These are phyloP conservation scores for Drosophila greeni DNA, from an alignment of 2,888 invertebrate species.

Conservation along the genomic window DNA sequence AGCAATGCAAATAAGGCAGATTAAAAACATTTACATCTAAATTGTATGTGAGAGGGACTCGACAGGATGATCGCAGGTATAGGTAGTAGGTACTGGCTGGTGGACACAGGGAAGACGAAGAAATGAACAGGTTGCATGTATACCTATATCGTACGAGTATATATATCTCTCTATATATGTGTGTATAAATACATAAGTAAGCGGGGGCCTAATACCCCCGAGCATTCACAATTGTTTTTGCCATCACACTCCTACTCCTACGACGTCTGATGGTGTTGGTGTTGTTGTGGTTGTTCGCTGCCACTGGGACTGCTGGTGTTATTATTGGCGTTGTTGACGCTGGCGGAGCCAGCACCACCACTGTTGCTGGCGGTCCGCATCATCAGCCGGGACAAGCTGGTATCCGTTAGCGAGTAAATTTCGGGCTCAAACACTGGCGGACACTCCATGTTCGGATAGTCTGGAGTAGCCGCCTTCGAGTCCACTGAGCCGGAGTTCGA, in stretches of 20 bases:
- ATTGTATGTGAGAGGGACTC: constrained; percentile 18
- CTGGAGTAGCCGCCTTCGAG: constrained; percentile 79
- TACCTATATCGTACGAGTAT: constrained; percentile 48
- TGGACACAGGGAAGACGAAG: constrained; percentile 42
- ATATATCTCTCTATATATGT: constrained; percentile 36
- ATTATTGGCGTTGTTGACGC: constrained; percentile 29
- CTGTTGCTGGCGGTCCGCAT: constrained; percentile 69
- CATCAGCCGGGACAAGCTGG: constrained; percentile 76
- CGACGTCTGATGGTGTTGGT: constrained; percentile 56
- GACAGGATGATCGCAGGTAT: constrained; percentile 19
- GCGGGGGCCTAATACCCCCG: constrained; percentile 35
- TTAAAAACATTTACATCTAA: constrained; percentile 42
- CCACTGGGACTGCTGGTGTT: constrained; percentile 57
- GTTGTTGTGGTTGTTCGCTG: constrained; percentile 49
- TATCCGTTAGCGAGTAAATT: constrained; percentile 85
- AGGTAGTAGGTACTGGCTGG: constrained; percentile 25
- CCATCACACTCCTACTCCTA: constrained; percentile 48
- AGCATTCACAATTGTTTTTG: constrained; percentile 68
- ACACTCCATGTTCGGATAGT: constrained; percentile 90
- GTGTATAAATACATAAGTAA: constrained; percentile 38
- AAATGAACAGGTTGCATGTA: constrained; percentile 37
- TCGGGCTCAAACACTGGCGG: constrained; percentile 92
- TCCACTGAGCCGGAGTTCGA: constrained; percentile 58
- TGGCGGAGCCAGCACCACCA: constrained; percentile 24
- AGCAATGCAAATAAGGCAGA: constrained; percentile 54